Conservation (phyloP, 2,888 invertebrate genomes). For the Erannis defoliaria region DNA sequence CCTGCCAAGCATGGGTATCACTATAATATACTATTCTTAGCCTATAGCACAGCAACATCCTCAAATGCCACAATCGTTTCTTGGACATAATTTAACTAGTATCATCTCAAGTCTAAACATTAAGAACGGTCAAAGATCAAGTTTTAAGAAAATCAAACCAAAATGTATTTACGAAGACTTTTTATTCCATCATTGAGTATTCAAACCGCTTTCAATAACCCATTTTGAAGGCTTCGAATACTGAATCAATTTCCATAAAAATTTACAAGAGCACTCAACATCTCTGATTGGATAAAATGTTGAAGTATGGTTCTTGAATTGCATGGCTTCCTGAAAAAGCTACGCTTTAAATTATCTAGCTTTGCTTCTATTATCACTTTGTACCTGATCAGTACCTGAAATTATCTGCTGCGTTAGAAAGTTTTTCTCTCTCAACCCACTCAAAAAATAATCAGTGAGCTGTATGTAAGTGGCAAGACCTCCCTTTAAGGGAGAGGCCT, state of each 20-base stretch:
- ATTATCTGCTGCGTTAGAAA: no score
- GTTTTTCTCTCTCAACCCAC: background rate
- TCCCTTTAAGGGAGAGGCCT: no score
- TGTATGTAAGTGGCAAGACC: no score
- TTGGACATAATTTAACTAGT: no score
- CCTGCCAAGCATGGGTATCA: no score
- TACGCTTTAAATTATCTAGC: constrained; percentile 8
- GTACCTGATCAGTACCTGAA: no score
- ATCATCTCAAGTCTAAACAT: background rate
- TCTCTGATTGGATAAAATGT: constrained; percentile 16
- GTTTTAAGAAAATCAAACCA: background rate
- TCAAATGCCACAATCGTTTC: no score
- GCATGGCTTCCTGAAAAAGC: constrained; percentile 15
- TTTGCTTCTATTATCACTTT: background rate
- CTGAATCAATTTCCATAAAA: constrained; percentile 17
- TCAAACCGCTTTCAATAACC: constrained; percentile 8
- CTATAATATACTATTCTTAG: no score
- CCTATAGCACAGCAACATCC: no score
- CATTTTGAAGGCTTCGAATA: constrained; percentile 13
- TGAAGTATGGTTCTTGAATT: constrained; percentile 16
- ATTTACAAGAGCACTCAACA: constrained; percentile 10
- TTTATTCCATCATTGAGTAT: background rate
- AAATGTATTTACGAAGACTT: background rate
- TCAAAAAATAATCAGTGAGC: no score
- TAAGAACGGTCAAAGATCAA: background rate